phyloP scores from a whole-genome alignment of 64 coral and sea anemone genomes.

The Montipora cactus region DNA sequence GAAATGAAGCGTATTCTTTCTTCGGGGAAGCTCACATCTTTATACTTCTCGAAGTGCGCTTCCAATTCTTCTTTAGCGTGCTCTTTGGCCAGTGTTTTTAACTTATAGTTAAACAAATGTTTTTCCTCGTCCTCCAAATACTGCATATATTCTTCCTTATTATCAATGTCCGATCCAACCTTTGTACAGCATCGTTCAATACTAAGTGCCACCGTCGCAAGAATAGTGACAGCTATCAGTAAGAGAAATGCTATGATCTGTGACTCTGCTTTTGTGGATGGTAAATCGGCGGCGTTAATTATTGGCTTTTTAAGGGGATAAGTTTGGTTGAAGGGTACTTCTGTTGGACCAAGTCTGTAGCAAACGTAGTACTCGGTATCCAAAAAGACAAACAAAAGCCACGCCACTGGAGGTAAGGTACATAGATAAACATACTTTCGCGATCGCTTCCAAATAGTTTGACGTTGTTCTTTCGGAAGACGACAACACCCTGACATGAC shows the following conservation, averaged over 20 bases:
- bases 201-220: not conserved
- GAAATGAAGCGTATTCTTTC: constrained; percentile 27
- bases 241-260: not conserved
- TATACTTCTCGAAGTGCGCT: not conserved
- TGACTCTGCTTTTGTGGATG: not conserved
- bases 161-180: not conserved
- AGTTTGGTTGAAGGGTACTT: not conserved
- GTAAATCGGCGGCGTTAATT: not conserved
- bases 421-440: not conserved
- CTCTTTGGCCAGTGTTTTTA: constrained; percentile 28
- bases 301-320: not conserved
- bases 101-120: constrained; percentile 17
- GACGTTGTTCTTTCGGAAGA: not conserved
- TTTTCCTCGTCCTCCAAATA: not conserved
- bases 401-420: not conserved
- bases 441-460: not conserved
- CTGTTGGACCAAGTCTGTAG: not conserved
- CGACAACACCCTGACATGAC: not conserved
- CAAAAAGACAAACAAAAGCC: constrained; percentile 11
- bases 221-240: not conserved
- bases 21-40: not conserved
- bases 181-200: constrained; percentile 19
- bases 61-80: constrained; percentile 7
- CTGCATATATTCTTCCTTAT: not conserved
- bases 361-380: constrained; percentile 18